Conservation (phyloP, 1,140 invertebrate species). For the Pseudomyrmex dendroicus region DNA sequence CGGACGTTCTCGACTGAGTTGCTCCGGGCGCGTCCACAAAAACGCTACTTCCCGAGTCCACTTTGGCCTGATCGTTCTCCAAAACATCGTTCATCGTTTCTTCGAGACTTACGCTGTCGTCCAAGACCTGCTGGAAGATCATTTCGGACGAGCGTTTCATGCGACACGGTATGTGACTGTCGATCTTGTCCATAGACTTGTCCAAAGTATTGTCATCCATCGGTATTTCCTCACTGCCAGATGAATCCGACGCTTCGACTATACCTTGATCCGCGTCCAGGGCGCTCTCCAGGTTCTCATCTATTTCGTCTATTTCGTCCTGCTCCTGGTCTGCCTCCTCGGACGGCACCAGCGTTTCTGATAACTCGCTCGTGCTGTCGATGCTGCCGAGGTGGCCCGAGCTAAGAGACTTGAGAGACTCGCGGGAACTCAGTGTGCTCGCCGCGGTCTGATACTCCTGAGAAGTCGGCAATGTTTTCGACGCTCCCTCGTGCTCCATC, state of each 20-base stretch:
- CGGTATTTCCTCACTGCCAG: conserved; percentile 71
- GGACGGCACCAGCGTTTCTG: conserved; percentile 95
- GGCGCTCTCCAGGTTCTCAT: conserved; percentile 75
- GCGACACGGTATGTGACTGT: conserved; percentile 86
- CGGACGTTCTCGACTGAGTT: conserved; percentile 82
- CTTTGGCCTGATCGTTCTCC: conserved; percentile 56
- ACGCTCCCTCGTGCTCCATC: conserved; percentile 88
- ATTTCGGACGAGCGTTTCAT: conserved; percentile 96
- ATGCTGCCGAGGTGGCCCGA: conserved; percentile 94
- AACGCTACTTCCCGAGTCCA: conserved; percentile 78
- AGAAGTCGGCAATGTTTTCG: conserved; percentile 89
- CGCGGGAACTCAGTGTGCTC: conserved; percentile 93
- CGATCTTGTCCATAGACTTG: conserved; percentile 69
- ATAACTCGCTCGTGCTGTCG: conserved; percentile 93
- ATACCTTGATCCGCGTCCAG: conserved; percentile 72
- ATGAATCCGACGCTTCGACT: conserved; percentile 78
- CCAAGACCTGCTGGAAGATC: conserved; percentile 91
- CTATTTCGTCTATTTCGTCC: conserved; percentile 83
- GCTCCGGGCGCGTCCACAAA: conserved; percentile 53
- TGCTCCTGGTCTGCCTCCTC: conserved; percentile 88
- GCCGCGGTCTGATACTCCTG: conserved; percentile 94
- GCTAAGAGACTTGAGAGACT: conserved; percentile 94
- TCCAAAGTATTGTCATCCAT: conserved; percentile 73
- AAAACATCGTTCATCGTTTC: not conserved
- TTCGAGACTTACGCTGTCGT: conserved; percentile 76